A percentile compares a stretch with the other conserved stretches of the same genome.
Conservation (phyloP, 2,888 invertebrate species). For the Orchesellides sinensis region DNA sequence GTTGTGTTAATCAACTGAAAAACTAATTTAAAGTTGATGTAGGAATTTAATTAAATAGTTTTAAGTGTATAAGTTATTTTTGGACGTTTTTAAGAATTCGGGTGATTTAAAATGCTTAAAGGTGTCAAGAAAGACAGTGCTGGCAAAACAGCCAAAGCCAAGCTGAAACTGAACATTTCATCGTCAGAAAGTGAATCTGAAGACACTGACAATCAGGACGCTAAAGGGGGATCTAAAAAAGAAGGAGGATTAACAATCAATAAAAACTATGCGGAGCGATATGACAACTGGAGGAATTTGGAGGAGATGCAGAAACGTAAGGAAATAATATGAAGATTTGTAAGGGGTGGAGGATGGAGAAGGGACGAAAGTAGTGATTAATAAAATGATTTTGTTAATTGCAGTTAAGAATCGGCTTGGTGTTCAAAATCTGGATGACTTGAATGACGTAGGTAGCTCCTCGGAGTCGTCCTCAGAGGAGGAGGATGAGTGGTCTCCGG, state of each 20-base stretch:
- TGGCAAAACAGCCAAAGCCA: not conserved
- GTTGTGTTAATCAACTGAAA: too few relatives aligned
- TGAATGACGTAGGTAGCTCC: constrained; percentile 78
- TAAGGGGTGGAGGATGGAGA: too few relatives aligned
- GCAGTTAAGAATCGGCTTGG: constrained; percentile 88
- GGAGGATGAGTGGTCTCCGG: constrained; percentile 78
- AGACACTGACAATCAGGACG: not conserved
- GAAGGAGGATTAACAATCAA: constrained; percentile 79
- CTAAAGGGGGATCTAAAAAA: not conserved
- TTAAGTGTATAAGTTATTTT: too few relatives aligned
- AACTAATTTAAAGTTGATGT: too few relatives aligned
- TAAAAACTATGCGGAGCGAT: constrained; percentile 89
- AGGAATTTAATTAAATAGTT: too few relatives aligned
- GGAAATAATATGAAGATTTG: not conserved
- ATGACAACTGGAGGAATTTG: constrained; percentile 89
- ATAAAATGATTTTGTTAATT: constrained; percentile 75
- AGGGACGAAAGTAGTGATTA: not conserved
- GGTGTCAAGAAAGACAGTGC: too few relatives aligned
- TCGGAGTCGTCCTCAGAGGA: constrained; percentile 83
- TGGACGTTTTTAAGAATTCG: too few relatives aligned
- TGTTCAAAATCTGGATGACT: constrained; percentile 78
- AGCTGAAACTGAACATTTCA: constrained; percentile 23
- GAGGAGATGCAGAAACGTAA: constrained; percentile 90
- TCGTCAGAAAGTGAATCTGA: constrained; percentile 10
- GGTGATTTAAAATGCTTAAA: too few relatives aligned